A percentile compares a stretch with the other conserved stretches of the same genome.
phyloP scores from a whole-genome alignment of 1,140 invertebrate genomes.

The Adoxophyes honmai region DNA sequence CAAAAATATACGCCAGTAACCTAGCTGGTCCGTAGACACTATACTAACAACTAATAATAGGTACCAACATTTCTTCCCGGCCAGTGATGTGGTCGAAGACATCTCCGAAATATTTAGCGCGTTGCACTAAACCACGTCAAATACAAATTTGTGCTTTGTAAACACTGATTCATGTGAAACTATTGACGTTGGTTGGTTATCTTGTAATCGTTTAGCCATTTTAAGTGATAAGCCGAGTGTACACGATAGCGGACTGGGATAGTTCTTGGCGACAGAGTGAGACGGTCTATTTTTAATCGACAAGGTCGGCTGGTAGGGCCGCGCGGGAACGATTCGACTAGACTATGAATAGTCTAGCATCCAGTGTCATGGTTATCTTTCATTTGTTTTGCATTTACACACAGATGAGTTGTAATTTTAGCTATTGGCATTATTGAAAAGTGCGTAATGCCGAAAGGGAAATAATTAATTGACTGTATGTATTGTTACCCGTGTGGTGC shows the following conservation, averaged over 20 bases:
- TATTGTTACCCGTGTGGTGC: too few species aligned
- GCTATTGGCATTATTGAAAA: too few species aligned
- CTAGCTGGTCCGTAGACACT: constrained; percentile 16
- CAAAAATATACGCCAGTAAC: constrained; percentile 6
- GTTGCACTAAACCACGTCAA: constrained; percentile 45
- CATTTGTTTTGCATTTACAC: neutral
- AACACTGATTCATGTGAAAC: constrained; percentile 51
- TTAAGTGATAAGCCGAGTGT: constrained; percentile 64
- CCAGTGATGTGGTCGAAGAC: constrained; percentile 53
- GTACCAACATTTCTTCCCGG: constrained; percentile 61
- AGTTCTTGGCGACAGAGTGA: constrained; percentile 55
- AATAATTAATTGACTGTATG: too few species aligned
- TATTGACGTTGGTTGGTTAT: constrained; percentile 50
- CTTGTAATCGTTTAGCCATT: constrained; percentile 64
- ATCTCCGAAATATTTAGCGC: constrained; percentile 57
- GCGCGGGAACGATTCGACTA: constrained; percentile 34
- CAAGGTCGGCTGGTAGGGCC: constrained; percentile 61
- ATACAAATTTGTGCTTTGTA: constrained; percentile 52
- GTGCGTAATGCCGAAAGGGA: too few species aligned
- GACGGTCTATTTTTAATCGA: constrained; percentile 53
- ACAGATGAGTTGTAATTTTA: neutral
- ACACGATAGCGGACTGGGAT: constrained; percentile 51
- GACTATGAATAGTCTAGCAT: constrained; percentile 28
- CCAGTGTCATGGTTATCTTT: constrained; percentile 9
- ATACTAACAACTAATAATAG: constrained; percentile 35